These are phyloP conservation scores for Rhyacophila evoluta DNA, from an alignment of 2,888 invertebrate species.

Conservation along the genomic window DNA sequence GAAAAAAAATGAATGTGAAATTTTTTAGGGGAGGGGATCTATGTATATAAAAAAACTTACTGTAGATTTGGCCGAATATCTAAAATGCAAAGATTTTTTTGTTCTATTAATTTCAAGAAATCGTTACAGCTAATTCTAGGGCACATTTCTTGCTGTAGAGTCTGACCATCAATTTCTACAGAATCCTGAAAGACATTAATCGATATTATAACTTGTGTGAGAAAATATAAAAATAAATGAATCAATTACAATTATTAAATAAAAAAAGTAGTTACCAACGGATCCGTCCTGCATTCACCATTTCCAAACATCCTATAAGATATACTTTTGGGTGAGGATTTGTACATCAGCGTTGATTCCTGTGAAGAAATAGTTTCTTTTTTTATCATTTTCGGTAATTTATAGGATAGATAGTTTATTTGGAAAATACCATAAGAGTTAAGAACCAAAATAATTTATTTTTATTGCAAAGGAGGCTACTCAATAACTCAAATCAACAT, in stretches of 20 bases:
- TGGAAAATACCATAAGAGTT: too few species aligned
- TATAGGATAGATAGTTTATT: too few species aligned
- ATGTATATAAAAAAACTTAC: slow-evolving; percentile 60
- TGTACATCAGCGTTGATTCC: slow-evolving; percentile 88
- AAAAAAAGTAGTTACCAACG: slow-evolving; percentile 58
- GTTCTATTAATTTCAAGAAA: slow-evolving; percentile 79
- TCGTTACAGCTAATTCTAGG: slow-evolving; percentile 90
- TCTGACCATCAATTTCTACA: slow-evolving; percentile 76
- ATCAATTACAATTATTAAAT: neutral
- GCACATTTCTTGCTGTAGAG: slow-evolving; percentile 80
- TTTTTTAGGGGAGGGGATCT: too few species aligned
- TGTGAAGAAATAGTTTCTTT: slow-evolving; percentile 57
- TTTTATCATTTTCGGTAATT: too few species aligned
- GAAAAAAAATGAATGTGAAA: too few species aligned
- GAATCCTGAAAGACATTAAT: slow-evolving; percentile 71
- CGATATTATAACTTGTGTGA: neutral
- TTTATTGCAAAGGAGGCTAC: too few species aligned
- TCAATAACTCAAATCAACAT: too few species aligned
- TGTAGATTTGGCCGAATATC: slow-evolving; percentile 67
- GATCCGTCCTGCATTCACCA: slow-evolving; percentile 59
- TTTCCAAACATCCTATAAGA: slow-evolving; percentile 85
- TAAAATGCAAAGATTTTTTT: slow-evolving; percentile 69
- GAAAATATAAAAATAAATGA: neutral
- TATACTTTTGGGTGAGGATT: slow-evolving; percentile 88
- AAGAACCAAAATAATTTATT: too few species aligned